phyloP scores from a whole-genome alignment of 2,888 invertebrate genomes.

The Epirrhoe alternata region DNA sequence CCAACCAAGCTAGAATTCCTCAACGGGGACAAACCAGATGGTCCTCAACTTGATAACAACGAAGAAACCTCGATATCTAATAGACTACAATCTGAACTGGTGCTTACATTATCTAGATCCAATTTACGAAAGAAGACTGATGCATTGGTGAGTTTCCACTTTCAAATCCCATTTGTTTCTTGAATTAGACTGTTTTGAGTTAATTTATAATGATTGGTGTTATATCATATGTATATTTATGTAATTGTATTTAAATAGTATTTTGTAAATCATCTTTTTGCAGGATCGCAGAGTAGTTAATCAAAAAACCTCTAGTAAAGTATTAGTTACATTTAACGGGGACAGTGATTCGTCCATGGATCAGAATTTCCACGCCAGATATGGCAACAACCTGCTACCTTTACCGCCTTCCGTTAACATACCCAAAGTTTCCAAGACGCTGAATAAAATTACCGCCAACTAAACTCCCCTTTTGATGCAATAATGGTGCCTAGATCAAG shows the following conservation, averaged over 20 bases:
- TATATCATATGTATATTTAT: background rate
- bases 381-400: conserved; percentile 80
- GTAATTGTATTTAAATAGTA: conserved; percentile 12
- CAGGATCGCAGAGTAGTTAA: conserved; percentile 58
- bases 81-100: conserved; percentile 90
- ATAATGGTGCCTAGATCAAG: conserved; percentile 21
- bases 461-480: conserved; percentile 25
- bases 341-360: conserved; percentile 69
- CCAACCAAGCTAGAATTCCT: conserved; percentile 91
- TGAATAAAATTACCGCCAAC: conserved; percentile 55
- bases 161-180: background rate
- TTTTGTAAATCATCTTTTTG: conserved; percentile 53
- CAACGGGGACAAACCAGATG: conserved; percentile 72
- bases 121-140: conserved; percentile 91
- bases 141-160: conserved; percentile 80
- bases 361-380: conserved; percentile 79
- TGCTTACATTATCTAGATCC: conserved; percentile 90
- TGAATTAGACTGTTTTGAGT: background rate
- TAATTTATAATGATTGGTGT: background rate
- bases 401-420: conserved; percentile 77
- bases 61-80: conserved; percentile 85
- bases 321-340: conserved; percentile 47
- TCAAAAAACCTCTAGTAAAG: conserved; percentile 50
- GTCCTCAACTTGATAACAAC: conserved; percentile 55
- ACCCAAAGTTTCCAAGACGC: conserved; percentile 73